phyloP scores from a whole-genome alignment of 2,797 vertebrate genomes.

The Cossypha niveicapilla region DNA sequence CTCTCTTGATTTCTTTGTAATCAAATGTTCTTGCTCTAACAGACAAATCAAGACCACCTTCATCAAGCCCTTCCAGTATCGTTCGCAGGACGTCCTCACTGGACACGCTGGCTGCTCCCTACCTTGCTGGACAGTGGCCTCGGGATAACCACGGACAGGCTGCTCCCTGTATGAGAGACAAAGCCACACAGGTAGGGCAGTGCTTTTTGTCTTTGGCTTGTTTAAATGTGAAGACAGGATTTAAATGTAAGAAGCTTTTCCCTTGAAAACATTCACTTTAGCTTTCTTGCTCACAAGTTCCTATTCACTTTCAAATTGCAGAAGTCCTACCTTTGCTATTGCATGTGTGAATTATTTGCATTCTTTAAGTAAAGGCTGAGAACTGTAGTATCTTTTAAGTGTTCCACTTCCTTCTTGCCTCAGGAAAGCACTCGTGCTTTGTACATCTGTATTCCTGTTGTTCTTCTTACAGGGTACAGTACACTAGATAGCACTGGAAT shows the following conservation, averaged over 20 bases:
- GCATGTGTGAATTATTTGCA: neutral
- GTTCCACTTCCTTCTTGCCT: neutral
- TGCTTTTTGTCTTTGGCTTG: neutral
- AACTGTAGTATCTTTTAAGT: neutral
- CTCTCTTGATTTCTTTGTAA: neutral
- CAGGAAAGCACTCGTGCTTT: neutral
- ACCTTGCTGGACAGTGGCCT: slow-evolving; percentile 94
- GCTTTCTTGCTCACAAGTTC: neutral
- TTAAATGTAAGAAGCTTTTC: neutral
- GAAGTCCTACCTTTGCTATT: neutral
- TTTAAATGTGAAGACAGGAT: neutral
- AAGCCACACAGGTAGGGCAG: slow-evolving; percentile 89
- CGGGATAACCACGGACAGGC: slow-evolving; percentile 87
- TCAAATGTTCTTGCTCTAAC: slow-evolving; percentile 35
- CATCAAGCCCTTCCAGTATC: slow-evolving; percentile 76
- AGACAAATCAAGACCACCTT: slow-evolving; percentile 74
- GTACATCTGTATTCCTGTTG: neutral
- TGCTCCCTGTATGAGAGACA: slow-evolving; percentile 94
- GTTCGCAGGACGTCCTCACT: slow-evolving; percentile 87
- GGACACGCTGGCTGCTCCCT: slow-evolving; percentile 86
- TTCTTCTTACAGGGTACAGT: neutral
- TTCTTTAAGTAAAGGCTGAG: neutral
- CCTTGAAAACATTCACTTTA: neutral
- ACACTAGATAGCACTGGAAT: neutral
- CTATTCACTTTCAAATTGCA: neutral